Percentiles rank a stretch among this genome's conserved stretches.
Evolutionary conservation across 2,888 invertebrate species (phyloP).

Genomic region (Lochmaea crataegi): DNA sequence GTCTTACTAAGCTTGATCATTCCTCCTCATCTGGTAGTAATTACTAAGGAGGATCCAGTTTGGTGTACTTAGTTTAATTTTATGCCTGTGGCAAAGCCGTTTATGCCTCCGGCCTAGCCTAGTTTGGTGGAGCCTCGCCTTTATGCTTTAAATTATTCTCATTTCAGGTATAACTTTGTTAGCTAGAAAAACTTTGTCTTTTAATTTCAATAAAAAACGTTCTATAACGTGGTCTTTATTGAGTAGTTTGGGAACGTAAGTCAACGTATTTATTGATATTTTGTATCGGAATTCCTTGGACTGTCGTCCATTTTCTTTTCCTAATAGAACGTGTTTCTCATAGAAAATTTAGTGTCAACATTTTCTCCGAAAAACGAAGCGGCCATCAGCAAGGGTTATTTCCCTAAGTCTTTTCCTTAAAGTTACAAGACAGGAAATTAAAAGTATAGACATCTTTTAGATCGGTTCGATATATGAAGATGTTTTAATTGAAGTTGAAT

Average conservation of each 20-base stretch:
- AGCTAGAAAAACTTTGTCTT: too few relatives aligned
- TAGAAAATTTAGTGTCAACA: conserved; percentile 22
- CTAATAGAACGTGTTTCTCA: conserved; percentile 2
- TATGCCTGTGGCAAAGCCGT: too few relatives aligned
- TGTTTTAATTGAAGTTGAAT: background rate
- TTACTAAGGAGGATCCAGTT: too few relatives aligned
- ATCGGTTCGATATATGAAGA: too few relatives aligned
- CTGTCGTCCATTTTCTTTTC: background rate
- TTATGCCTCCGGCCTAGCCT: too few relatives aligned
- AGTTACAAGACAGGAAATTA: background rate
- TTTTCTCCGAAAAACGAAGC: background rate
- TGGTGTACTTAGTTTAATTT: too few relatives aligned
- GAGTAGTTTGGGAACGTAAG: background rate
- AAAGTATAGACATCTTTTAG: background rate
- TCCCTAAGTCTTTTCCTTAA: background rate
- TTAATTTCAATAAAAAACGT: too few relatives aligned
- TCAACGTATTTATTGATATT: conserved; percentile 8
- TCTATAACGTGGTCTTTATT: background rate
- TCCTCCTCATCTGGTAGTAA: too few relatives aligned
- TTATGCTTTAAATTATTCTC: too few relatives aligned
- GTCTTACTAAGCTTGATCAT: too few relatives aligned
- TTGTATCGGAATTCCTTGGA: conserved; percentile 8
- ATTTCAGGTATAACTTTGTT: too few relatives aligned
- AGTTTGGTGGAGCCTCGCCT: too few relatives aligned
- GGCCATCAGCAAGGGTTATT: background rate